A percentile compares a stretch with the other conserved stretches of the same genome.
Conservation (phyloP, 1,140 invertebrate species). For the Rhynchophorus ferrugineus region DNA sequence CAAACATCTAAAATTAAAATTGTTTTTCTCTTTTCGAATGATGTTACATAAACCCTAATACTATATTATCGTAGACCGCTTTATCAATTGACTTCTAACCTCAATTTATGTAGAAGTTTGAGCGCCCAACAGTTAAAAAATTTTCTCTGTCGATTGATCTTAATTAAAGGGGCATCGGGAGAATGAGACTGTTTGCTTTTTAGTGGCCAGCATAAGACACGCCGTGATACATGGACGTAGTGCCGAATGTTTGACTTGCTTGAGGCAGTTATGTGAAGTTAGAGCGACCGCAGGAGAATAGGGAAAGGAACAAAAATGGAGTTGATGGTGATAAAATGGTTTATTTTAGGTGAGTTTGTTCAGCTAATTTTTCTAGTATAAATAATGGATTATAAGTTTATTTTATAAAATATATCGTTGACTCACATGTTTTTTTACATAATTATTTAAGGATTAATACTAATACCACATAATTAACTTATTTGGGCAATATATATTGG, state of each 20-base stretch:
- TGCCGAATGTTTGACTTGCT: background rate
- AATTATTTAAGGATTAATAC: background rate
- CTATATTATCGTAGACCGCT: background rate
- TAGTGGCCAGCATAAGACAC: no score
- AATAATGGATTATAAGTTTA: no score
- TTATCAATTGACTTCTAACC: slow-evolving; percentile 16
- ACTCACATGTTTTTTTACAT: background rate
- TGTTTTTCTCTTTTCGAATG: no score
- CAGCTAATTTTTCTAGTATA: background rate
- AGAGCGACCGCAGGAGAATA: background rate
- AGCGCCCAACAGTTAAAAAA: slow-evolving; percentile 18
- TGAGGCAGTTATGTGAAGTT: background rate
- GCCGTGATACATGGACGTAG: no score
- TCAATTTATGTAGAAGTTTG: slow-evolving; percentile 17
- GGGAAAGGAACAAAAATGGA: background rate
- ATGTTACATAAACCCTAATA: background rate
- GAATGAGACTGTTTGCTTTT: background rate
- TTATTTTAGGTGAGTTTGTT: background rate
- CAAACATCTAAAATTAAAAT: no score
- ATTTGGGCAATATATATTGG: background rate
- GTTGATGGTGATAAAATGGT: background rate
- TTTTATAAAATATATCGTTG: no score
- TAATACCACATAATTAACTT: background rate
- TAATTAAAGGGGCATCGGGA: slow-evolving; percentile 9
- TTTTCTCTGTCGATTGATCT: slow-evolving; percentile 14